Base-by-base conservation (phyloP, 1,140 invertebrate genomes). In the Bombus haemorrhoidalis region DNA sequence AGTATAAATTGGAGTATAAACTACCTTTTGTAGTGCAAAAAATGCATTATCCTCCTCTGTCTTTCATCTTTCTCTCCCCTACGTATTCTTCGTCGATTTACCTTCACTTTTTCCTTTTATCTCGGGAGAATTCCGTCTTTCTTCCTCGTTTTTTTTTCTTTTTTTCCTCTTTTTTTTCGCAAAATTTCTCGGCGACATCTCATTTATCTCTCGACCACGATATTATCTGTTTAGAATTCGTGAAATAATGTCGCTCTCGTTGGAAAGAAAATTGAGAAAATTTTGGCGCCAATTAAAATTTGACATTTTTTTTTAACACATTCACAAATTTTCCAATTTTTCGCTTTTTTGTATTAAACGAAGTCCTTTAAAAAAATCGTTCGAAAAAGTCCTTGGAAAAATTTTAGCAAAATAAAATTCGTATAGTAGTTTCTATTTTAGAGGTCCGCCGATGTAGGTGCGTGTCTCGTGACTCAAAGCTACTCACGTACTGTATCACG, bases 41-140 rank as follows among this genome's bases (percentile, higher is more conserved):
- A 86, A 86, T 83, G 74, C 85, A 87, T 88, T 86, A 86, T 80
- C 64, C 41, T 57, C 62, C 5, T 43, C 13, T 80, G 28, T 66
- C 66, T 37, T 34, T 37, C 13, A 53, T 64, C 1, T 28, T 37
- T 41, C 2, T 12, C 8, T 39, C 13, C 32, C 37, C 8, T 18
- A 2, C 8, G 12, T 12, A 66, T 32, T 8, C 13, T 18, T 41
- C 53, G 22, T 28, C 39, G 25, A 59, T 28, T 28, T 4, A 59
- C 25, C 28, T 57, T 12, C 12, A 9, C 18, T 25, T 25, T n/a
- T 43, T 47, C 59, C 32, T 53, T 37, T 75, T 75, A 34, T 34
- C 41, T 25, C 13, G 25, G 6, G 4, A 53, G 28, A 9, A n/a
- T 28, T n/a, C n/a, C 28, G 43, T 41, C 79, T 66, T 68, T 68